phyloP scores from a whole-genome alignment of 2,797 vertebrate species.

The Momotus momota region DNA sequence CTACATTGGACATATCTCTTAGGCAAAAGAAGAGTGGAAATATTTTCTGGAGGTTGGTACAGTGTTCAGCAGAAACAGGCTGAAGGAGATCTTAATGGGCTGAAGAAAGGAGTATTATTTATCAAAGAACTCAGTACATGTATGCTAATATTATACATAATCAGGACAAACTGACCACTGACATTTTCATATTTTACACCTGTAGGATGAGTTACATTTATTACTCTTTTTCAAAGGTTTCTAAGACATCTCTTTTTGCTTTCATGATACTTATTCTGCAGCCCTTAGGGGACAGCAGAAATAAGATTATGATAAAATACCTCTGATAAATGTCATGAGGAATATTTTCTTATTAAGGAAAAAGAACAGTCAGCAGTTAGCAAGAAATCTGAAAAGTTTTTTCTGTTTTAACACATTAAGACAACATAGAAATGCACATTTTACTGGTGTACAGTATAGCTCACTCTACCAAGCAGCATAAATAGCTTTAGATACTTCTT shows the following conservation, averaged over 20 bases:
- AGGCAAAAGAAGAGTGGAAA: background rate
- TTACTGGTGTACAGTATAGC: background rate
- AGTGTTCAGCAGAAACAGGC: background rate
- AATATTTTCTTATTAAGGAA: background rate
- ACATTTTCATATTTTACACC: background rate
- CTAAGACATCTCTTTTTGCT: background rate
- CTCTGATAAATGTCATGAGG: background rate
- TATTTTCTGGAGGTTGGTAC: background rate
- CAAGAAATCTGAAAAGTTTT: background rate
- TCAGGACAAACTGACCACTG: background rate
- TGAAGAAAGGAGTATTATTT: background rate
- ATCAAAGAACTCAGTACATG: background rate
- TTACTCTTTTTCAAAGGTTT: background rate
- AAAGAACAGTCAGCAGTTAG: background rate
- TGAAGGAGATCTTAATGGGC: background rate
- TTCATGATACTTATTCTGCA: background rate
- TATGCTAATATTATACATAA: background rate
- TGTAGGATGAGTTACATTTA: background rate
- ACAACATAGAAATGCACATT: background rate
- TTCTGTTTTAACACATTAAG: background rate
- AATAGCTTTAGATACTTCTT: background rate
- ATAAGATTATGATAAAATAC: constrained; percentile 30
- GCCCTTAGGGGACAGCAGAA: background rate
- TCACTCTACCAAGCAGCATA: background rate
- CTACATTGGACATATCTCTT: background rate